phyloP scores from a whole-genome alignment of 2,888 invertebrate species.

The Phalera bucephala region DNA sequence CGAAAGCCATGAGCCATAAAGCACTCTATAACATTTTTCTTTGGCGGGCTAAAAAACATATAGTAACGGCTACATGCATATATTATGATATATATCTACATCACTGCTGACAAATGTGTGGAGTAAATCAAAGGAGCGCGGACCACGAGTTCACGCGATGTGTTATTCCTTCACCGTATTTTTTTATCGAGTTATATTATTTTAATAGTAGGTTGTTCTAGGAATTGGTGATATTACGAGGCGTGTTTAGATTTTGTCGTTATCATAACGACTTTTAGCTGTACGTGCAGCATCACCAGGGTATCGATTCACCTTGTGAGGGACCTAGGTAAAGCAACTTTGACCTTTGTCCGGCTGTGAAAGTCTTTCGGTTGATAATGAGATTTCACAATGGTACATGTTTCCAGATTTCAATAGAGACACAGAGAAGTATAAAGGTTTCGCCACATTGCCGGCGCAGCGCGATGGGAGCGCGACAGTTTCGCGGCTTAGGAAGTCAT shows the following conservation, averaged over 20 bases:
- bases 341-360: too few species aligned
- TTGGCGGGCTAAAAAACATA: slow-evolving; percentile 24
- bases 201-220: slow-evolving; percentile 33
- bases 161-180: slow-evolving; percentile 9
- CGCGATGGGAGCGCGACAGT: too few species aligned
- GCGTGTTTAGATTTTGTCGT: slow-evolving; percentile 14
- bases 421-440: too few species aligned
- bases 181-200: slow-evolving; percentile 33
- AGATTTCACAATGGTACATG: too few species aligned
- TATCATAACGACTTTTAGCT: too few species aligned
- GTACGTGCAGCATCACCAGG: too few species aligned
- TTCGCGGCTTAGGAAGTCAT: too few species aligned
- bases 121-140: slow-evolving; percentile 62
- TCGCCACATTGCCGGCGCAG: too few species aligned
- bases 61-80: slow-evolving; percentile 51
- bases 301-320: too few species aligned
- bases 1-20: slow-evolving; percentile 1
- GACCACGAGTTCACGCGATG: slow-evolving; percentile 49
- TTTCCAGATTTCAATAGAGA: too few species aligned
- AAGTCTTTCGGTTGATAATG: too few species aligned
- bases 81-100: slow-evolving; percentile 54
- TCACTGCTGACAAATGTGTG: slow-evolving; percentile 63
- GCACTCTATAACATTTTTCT: slow-evolving; percentile 2
- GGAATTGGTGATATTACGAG: slow-evolving; percentile 26
- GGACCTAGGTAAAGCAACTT: too few species aligned